A percentile compares a stretch with the other conserved stretches of the same genome.
Conservation (phyloP, 1,140 invertebrate species). For the Globodera rostochiensis region DNA sequence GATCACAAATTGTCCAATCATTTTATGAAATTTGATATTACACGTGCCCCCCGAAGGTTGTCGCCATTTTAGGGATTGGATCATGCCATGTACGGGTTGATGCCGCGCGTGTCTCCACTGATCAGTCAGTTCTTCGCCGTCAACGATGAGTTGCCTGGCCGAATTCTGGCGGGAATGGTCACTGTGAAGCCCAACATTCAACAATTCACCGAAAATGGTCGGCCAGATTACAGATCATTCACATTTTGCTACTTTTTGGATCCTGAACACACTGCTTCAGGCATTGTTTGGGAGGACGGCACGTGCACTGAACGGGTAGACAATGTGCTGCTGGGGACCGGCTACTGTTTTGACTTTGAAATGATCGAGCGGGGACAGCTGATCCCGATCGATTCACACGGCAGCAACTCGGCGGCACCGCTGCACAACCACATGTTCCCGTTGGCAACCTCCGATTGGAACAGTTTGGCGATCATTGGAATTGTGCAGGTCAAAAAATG, state of each 20-base stretch:
- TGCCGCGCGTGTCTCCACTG: conserved; percentile 66
- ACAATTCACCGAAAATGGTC: conserved; percentile 53
- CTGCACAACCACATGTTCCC: conserved; percentile 69
- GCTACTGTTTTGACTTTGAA: conserved; percentile 43
- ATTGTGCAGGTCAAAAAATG: conserved; percentile 64
- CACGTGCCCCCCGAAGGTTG: no score
- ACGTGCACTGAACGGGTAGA: conserved; percentile 58
- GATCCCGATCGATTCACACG: conserved; percentile 55
- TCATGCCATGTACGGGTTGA: conserved; percentile 67
- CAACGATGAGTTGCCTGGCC: conserved; percentile 70
- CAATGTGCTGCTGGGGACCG: conserved; percentile 49
- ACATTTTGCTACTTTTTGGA: neutral
- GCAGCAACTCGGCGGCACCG: conserved; percentile 21
- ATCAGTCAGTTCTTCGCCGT: conserved; percentile 64
- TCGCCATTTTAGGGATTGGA: conserved; percentile 63
- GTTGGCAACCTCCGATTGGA: conserved; percentile 63
- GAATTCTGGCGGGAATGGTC: conserved; percentile 68
- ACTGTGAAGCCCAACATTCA: conserved; percentile 65
- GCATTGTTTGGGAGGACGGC: conserved; percentile 66
- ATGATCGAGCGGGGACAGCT: conserved; percentile 42
- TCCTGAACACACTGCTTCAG: conserved; percentile 33
- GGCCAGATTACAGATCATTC: neutral
- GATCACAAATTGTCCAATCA: conserved; percentile 33
- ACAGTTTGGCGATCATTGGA: conserved; percentile 69
- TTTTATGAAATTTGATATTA: neutral